Conservation (phyloP, 2,113 vertebrate genomes). For the Ictidomys tridecemlineatus region DNA sequence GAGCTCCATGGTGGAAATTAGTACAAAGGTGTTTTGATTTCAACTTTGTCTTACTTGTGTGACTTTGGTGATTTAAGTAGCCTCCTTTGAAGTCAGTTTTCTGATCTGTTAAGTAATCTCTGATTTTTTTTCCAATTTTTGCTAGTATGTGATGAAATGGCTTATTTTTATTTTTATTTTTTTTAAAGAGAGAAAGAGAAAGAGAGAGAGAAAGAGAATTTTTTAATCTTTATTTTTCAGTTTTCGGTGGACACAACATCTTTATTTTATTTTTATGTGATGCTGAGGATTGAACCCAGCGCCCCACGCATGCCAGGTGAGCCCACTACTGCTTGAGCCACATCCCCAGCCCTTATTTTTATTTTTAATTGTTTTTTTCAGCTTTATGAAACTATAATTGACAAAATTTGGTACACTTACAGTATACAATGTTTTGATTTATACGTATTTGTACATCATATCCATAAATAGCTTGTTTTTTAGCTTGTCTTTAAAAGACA, state of each 20-base stretch:
- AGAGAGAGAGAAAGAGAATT: too few relatives aligned
- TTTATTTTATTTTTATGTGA: too few relatives aligned
- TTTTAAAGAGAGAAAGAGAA: too few relatives aligned
- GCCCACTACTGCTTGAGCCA: too few relatives aligned
- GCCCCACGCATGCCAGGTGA: too few relatives aligned
- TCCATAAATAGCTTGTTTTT: background rate
- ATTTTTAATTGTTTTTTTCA: background rate
- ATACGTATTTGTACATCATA: background rate
- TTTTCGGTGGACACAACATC: too few relatives aligned
- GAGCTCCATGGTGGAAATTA: background rate
- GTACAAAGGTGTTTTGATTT: background rate
- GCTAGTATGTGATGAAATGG: background rate
- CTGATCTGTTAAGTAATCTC: background rate
- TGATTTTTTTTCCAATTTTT: background rate
- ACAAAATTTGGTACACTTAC: background rate
- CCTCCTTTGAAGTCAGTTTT: background rate
- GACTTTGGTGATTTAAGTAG: background rate
- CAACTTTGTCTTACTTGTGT: background rate
- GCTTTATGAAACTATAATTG: background rate
- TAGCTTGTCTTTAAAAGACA: background rate
- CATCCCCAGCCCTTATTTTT: background rate
- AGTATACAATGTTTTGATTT: background rate
- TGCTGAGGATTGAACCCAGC: too few relatives aligned
- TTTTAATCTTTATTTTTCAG: too few relatives aligned
- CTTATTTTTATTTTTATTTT: background rate